phyloP scores from a whole-genome alignment of 2,113 vertebrate genomes.

The Dinomys branickii region DNA sequence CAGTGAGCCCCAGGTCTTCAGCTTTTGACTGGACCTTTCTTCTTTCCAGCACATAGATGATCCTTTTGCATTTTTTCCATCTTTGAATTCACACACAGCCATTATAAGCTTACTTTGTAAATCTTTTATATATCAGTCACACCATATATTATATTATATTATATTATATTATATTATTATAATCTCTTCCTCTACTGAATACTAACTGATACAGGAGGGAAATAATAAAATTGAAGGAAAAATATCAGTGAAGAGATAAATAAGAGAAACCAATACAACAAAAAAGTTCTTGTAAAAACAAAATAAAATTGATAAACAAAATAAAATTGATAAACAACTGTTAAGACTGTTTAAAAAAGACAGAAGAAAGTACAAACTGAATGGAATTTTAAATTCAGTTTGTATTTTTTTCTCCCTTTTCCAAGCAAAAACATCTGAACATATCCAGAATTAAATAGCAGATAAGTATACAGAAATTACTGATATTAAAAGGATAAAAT shows the following conservation, averaged over 20 bases:
- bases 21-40: neutral
- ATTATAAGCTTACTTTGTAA: neutral
- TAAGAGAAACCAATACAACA: constrained; percentile 35
- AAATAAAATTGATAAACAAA: constrained; percentile 21
- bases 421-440: neutral
- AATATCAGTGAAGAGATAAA: neutral
- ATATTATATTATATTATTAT: neutral
- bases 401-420: too few relatives aligned
- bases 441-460: neutral
- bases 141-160: neutral
- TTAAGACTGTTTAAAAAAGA: neutral
- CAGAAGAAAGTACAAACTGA: neutral
- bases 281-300: neutral
- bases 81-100: neutral
- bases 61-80: neutral
- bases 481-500: neutral
- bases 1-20: neutral
- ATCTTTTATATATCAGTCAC: neutral
- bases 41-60: neutral
- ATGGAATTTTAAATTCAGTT: too few relatives aligned
- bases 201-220: neutral
- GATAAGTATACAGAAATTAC: neutral
- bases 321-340: neutral
- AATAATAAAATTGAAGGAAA: constrained; percentile 19
- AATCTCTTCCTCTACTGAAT: neutral